A percentile compares a stretch with the other conserved stretches of the same genome.
Conservation (phyloP, 53 echinoderm and acorn worm species). For the Paracentrotus lividus region DNA sequence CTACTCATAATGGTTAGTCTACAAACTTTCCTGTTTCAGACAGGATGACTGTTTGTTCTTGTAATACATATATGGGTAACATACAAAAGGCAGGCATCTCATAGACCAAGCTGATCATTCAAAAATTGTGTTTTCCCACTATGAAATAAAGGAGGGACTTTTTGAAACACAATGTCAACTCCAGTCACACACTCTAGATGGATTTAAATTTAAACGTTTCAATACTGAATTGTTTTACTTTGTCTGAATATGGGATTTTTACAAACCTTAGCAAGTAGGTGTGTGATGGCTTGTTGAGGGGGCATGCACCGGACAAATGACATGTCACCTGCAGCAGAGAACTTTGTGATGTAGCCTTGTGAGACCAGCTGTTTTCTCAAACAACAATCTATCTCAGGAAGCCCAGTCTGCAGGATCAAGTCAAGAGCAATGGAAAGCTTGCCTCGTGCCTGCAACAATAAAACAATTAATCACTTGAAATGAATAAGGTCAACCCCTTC, state of each 20-base stretch:
- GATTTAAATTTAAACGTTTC: too few relatives aligned
- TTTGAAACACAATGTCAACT: neutral
- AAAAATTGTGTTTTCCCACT: neutral
- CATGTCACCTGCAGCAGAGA: constrained; percentile 78
- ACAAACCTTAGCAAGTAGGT: constrained; percentile 85
- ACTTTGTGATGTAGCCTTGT: constrained; percentile 84
- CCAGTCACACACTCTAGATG: too few relatives aligned
- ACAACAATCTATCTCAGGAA: constrained; percentile 67
- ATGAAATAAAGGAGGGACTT: neutral
- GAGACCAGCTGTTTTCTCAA: constrained; percentile 77
- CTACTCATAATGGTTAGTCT: too few relatives aligned
- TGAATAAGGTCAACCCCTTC: too few relatives aligned
- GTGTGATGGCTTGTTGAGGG: constrained; percentile 78
- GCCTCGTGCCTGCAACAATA: constrained; percentile 31
- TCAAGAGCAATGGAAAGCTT: constrained; percentile 65
- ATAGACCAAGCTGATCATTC: too few relatives aligned
- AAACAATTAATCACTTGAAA: too few relatives aligned
- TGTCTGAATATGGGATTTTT: neutral
- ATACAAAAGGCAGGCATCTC: too few relatives aligned
- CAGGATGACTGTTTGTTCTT: too few relatives aligned
- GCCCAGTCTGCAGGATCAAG: constrained; percentile 61
- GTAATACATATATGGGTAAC: too few relatives aligned
- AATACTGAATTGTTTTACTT: too few relatives aligned
- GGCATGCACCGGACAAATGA: constrained; percentile 85
- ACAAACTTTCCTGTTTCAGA: too few relatives aligned